phyloP scores from a whole-genome alignment of 2,797 vertebrate species.

The Oophaga sylvatica region DNA sequence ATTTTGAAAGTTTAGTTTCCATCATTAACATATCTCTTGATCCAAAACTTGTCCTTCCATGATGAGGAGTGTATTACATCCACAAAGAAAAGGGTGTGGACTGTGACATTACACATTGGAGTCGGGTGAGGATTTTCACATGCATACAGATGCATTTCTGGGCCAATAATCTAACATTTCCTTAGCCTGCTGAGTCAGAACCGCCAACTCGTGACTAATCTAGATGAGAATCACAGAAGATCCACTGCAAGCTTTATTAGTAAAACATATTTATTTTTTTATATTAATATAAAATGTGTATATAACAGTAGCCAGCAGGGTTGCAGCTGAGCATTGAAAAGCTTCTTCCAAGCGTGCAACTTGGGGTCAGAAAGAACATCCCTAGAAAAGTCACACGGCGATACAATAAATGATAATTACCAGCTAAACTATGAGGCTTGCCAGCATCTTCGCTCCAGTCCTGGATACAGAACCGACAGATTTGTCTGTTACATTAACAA shows the following conservation, averaged over 20 bases:
- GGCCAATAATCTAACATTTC: not conserved
- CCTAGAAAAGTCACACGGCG: not conserved
- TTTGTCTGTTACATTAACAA: slow-evolving; percentile 3
- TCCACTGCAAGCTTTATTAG: slow-evolving; percentile 38
- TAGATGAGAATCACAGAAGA: not conserved
- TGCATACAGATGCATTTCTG: no score
- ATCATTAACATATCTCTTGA: no score
- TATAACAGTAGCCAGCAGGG: slow-evolving; percentile 43
- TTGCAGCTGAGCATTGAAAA: slow-evolving; percentile 13
- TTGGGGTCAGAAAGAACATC: not conserved
- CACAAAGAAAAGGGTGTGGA: not conserved
- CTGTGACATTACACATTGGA: not conserved
- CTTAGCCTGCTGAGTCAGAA: not conserved
- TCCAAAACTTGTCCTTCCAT: no score
- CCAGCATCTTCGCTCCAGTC: not conserved
- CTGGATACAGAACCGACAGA: not conserved
- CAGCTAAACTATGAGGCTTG: slow-evolving; percentile 46
- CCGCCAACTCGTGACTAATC: not conserved
- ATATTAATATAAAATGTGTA: slow-evolving; percentile 58
- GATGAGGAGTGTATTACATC: no score
- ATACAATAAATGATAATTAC: slow-evolving; percentile 35
- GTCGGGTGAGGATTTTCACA: not conserved
- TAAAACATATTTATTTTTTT: slow-evolving; percentile 59
- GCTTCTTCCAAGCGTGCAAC: slow-evolving; percentile 2
- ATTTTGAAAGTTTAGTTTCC: no score